phyloP scores from a whole-genome alignment of 2,113 vertebrate genomes.

The Ceyx melanurus region DNA sequence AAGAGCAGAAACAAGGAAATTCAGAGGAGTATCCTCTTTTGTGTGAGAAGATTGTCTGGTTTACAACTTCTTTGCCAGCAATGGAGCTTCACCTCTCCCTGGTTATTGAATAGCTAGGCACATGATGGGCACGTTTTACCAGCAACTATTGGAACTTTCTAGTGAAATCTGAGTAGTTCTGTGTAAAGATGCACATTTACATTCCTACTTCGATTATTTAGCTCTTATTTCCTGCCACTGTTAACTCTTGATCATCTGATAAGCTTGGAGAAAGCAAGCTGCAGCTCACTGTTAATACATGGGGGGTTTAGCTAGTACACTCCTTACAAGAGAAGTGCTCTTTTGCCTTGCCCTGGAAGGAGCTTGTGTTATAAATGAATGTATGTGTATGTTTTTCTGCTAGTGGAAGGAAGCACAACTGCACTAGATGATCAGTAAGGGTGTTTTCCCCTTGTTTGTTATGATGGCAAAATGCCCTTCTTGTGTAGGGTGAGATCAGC shows the following conservation, averaged over 20 bases:
- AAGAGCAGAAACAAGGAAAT: neutral
- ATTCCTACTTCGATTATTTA: neutral
- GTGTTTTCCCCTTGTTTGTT: neutral
- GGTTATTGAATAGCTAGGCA: neutral
- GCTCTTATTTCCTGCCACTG: neutral
- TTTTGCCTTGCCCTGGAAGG: neutral
- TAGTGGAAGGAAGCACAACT: neutral
- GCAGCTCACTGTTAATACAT: neutral
- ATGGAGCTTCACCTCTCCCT: neutral
- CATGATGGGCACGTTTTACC: neutral
- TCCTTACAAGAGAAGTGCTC: neutral
- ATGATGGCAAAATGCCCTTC: neutral
- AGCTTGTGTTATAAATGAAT: neutral
- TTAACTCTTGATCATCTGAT: neutral
- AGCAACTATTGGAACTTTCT: neutral
- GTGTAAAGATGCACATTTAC: neutral
- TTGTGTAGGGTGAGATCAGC: constrained; percentile 11
- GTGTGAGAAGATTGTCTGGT: neutral
- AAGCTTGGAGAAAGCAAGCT: neutral
- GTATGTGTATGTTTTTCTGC: neutral
- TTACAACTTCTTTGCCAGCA: neutral
- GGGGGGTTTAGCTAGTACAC: neutral
- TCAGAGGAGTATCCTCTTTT: neutral
- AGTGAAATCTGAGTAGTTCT: neutral
- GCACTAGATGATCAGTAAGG: neutral